phyloP scores from a whole-genome alignment of 2,888 invertebrate species.

The Epirrhoe alternata region DNA sequence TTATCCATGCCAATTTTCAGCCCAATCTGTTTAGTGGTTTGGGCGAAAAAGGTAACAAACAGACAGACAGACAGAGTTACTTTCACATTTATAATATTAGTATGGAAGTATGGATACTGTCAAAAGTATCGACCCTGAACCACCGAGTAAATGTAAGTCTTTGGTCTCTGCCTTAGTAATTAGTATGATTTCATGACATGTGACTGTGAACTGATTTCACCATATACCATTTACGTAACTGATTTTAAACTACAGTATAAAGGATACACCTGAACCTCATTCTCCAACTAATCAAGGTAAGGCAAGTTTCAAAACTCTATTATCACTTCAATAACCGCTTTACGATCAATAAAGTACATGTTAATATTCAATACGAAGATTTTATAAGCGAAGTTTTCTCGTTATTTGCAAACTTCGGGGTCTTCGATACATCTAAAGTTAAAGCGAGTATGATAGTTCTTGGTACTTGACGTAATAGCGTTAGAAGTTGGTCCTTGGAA shows the following conservation, averaged over 20 bases:
- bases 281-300: conserved; percentile 53
- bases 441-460: conserved; percentile 44
- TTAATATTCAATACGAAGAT: conserved; percentile 78
- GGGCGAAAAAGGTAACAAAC: too few relatives aligned
- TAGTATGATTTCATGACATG: too few relatives aligned
- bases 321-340: conserved; percentile 65
- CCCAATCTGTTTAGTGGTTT: too few relatives aligned
- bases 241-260: conserved; percentile 1
- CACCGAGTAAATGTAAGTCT: too few relatives aligned
- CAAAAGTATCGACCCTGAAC: too few relatives aligned
- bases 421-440: conserved; percentile 55
- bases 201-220: too few relatives aligned
- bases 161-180: too few relatives aligned
- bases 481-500: conserved; percentile 33
- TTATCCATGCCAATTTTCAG: too few relatives aligned
- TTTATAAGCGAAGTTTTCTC: conserved; percentile 77
- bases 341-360: conserved; percentile 71
- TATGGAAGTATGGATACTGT: too few relatives aligned
- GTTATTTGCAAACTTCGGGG: conserved; percentile 61
- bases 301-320: conserved; percentile 55
- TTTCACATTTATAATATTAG: too few relatives aligned
- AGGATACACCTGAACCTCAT: conserved; percentile 39
- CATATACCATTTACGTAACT: neutral
- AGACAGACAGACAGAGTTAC: too few relatives aligned
- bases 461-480: conserved; percentile 37